Evolutionary conservation across 2,797 vertebrate species (phyloP).

Genomic region (Anolis apletophallus): DNA sequence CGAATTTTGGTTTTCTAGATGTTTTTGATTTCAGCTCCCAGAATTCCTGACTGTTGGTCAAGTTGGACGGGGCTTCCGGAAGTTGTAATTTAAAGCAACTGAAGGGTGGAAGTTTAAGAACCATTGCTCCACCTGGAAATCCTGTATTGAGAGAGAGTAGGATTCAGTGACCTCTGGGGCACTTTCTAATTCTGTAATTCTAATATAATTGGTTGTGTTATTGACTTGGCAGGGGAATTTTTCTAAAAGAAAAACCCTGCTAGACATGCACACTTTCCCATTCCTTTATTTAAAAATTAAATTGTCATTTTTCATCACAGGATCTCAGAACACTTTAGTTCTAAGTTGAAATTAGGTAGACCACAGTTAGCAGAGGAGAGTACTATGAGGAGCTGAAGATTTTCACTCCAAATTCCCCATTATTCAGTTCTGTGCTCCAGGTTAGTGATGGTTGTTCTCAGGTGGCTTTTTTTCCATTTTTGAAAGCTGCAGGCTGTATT

Average conservation of each 20-base stretch:
- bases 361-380: not conserved
- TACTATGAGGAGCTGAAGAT: not conserved
- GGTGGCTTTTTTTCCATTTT: not conserved
- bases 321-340: not conserved
- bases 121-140: not conserved
- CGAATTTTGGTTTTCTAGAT: too few species aligned
- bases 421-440: not conserved
- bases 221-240: not conserved
- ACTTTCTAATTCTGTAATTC: too few species aligned
- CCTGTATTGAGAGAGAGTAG: too few species aligned
- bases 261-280: too few species aligned
- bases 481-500: not conserved
- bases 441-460: constrained; percentile 1
- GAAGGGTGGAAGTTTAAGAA: too few species aligned
- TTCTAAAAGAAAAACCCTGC: not conserved
- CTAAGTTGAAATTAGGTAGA: accelerated
- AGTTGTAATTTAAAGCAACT: too few species aligned
- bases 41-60: too few species aligned
- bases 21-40: too few species aligned
- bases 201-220: not conserved
- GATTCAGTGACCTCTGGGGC: too few species aligned
- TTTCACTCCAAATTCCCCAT: not conserved
- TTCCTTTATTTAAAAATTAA: too few species aligned
- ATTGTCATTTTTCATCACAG: too few species aligned
- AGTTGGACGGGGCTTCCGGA: too few species aligned